A percentile compares a stretch with the other conserved stretches of the same genome.
Evolutionary conservation across 2,797 vertebrate species (phyloP).

Genomic region (Tachyglossus aculeatus): DNA sequence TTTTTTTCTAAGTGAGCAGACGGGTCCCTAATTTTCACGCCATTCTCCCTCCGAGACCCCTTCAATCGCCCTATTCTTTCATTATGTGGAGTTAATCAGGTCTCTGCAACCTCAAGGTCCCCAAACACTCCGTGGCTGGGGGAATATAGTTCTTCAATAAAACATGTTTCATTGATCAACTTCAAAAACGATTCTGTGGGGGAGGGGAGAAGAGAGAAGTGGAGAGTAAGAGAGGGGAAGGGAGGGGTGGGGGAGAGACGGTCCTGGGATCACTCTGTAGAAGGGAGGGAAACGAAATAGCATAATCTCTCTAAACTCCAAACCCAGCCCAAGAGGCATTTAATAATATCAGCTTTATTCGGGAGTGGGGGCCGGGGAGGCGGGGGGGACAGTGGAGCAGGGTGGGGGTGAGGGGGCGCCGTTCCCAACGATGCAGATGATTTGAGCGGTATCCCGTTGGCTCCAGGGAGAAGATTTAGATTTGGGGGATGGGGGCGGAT

Average conservation of each 20-base stretch:
- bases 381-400: neutral
- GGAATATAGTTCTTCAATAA: slow-evolving; percentile 74
- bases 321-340: slow-evolving; percentile 60
- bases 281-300: slow-evolving; percentile 43
- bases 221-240: slow-evolving; percentile 46
- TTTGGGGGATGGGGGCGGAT: no score
- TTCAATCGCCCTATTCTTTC: slow-evolving; percentile 76
- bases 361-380: neutral
- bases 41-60: slow-evolving; percentile 71
- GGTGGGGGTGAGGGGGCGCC: neutral
- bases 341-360: slow-evolving; percentile 17
- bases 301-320: slow-evolving; percentile 55
- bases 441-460: no score
- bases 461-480: no score
- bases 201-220: slow-evolving; percentile 25
- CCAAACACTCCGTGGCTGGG: slow-evolving; percentile 68
- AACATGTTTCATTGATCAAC: slow-evolving; percentile 80
- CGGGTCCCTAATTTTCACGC: slow-evolving; percentile 74
- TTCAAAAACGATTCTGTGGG: slow-evolving; percentile 72
- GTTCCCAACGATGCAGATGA: neutral
- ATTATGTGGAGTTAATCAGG: slow-evolving; percentile 80
- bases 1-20: slow-evolving; percentile 64
- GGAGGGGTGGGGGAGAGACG: slow-evolving; percentile 35
- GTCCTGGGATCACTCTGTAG: slow-evolving; percentile 52
- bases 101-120: slow-evolving; percentile 69